Conservation (phyloP, 2,797 vertebrate species). For the Oreochromis grahami region DNA sequence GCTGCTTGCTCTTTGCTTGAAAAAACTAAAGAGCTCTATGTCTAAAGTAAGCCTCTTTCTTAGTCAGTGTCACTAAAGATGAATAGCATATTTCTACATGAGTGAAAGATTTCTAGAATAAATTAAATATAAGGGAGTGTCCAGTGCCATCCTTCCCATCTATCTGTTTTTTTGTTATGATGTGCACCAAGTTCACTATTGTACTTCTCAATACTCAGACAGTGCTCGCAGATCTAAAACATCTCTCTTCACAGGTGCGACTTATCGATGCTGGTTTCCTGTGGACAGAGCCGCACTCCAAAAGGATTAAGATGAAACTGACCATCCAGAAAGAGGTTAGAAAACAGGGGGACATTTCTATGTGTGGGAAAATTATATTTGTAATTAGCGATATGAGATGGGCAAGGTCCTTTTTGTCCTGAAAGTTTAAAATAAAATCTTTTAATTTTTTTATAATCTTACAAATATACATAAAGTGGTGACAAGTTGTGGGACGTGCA, state of each 20-base stretch:
- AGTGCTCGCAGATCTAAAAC: background rate
- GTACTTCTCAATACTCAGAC: background rate
- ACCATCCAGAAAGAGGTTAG: slow-evolving; percentile 97
- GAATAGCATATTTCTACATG: background rate
- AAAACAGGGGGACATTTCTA: background rate
- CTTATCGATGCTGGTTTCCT: slow-evolving; percentile 95
- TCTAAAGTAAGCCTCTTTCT: slow-evolving; percentile 78
- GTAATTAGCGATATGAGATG: background rate
- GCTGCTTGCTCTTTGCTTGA: slow-evolving; percentile 91
- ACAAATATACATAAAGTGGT: background rate
- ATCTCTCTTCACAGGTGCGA: slow-evolving; percentile 79
- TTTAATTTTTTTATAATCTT: background rate
- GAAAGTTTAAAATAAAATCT: background rate
- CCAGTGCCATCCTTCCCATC: background rate
- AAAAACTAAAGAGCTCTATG: slow-evolving; percentile 91
- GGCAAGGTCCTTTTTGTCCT: background rate
- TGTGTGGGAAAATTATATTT: slow-evolving; percentile 8
- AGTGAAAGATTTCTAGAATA: background rate
- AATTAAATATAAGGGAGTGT: background rate
- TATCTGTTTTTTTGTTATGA: background rate
- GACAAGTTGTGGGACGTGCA: background rate
- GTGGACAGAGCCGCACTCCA: slow-evolving; percentile 99
- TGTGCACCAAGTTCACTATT: background rate
- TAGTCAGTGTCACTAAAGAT: background rate
- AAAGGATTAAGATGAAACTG: slow-evolving; percentile 95